Evolutionary conservation across 1,140 invertebrate genomes (phyloP).

Genomic region (Solenopsis invicta): DNA sequence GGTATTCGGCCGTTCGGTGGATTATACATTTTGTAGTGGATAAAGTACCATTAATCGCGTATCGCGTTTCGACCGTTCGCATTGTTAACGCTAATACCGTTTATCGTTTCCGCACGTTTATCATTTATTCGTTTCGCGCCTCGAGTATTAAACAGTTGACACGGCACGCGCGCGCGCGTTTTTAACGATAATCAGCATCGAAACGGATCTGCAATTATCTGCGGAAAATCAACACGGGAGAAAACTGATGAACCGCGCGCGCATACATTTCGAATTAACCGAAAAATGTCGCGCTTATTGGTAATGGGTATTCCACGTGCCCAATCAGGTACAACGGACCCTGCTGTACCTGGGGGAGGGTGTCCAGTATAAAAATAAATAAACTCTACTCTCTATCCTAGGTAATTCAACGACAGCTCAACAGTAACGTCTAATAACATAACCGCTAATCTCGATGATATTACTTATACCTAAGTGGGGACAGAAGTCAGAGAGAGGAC

Average conservation of each 20-base stretch:
- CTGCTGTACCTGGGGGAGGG: constrained; percentile 23
- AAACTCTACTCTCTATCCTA: constrained; percentile 77
- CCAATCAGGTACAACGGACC: constrained; percentile 49
- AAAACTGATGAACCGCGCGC: constrained; percentile 31
- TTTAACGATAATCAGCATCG: constrained; percentile 34
- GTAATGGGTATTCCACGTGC: neutral
- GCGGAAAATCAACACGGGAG: constrained; percentile 27
- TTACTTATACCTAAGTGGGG: constrained; percentile 45
- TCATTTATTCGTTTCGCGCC: constrained; percentile 18
- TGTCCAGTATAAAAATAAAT: constrained; percentile 80
- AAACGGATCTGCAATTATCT: constrained; percentile 39
- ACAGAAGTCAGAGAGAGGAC: constrained; percentile 15
- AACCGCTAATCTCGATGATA: constrained; percentile 55
- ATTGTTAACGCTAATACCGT: constrained; percentile 31
- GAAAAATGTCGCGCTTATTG: constrained; percentile 44
- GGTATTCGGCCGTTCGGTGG: neutral
- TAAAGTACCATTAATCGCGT: constrained; percentile 46
- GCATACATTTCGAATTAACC: constrained; percentile 31
- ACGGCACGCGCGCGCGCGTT: neutral
- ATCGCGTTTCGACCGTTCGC: constrained; percentile 14
- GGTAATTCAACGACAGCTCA: constrained; percentile 67
- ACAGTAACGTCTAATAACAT: constrained; percentile 59
- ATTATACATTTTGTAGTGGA: constrained; percentile 22
- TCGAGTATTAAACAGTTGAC: neutral
- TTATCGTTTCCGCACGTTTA: constrained; percentile 28